Conservation (phyloP, 2,797 vertebrate genomes). For the Schizopygopsis malacanthus region DNA sequence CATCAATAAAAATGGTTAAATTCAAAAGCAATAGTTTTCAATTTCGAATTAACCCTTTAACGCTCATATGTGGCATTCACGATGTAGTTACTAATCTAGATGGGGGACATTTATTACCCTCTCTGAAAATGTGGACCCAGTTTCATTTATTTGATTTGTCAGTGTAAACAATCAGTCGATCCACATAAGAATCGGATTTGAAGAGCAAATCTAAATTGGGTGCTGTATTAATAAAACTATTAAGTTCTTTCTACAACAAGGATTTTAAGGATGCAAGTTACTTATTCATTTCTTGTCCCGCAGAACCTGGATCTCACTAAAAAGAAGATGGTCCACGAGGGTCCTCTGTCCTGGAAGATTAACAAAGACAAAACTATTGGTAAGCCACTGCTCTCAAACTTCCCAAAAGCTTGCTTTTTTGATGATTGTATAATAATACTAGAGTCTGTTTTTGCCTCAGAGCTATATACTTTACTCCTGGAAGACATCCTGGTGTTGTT, state of each 20-base stretch:
- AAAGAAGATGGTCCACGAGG: constrained; percentile 94
- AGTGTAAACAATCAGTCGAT: neutral
- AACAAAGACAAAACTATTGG: constrained; percentile 97
- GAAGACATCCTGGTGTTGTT: constrained; percentile 95
- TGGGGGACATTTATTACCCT: neutral
- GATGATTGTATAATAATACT: neutral
- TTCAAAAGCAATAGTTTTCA: neutral
- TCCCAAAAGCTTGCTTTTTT: neutral
- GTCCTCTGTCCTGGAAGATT: constrained; percentile 94
- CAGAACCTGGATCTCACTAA: constrained; percentile 97
- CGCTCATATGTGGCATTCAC: neutral
- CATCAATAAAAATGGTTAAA: neutral
- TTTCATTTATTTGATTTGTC: neutral
- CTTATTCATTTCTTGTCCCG: neutral
- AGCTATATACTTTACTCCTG: constrained; percentile 89
- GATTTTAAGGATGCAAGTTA: neutral
- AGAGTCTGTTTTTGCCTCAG: constrained; percentile 39
- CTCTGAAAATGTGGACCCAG: neutral
- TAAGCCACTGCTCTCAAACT: constrained; percentile 65
- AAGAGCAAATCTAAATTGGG: neutral
- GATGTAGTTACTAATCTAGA: neutral
- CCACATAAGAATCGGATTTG: neutral
- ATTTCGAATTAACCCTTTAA: neutral
- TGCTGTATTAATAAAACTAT: neutral
- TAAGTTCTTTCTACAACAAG: neutral